Conservation (phyloP, 2,888 invertebrate genomes). For the Netelia virgata region DNA sequence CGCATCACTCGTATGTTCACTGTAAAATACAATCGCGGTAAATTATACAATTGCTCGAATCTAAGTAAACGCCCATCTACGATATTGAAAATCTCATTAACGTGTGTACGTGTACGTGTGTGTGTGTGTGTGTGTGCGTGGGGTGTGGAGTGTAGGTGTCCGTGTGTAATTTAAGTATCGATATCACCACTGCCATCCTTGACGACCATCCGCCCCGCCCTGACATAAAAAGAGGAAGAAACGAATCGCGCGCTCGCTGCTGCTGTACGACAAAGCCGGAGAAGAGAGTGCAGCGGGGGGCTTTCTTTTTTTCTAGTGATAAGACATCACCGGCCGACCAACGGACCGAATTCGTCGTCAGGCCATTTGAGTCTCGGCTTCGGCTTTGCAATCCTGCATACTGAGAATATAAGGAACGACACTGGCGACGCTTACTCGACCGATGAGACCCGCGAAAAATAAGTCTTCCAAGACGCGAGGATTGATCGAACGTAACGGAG, state of each 20-base stretch:
- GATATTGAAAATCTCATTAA: conserved; percentile 45
- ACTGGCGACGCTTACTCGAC: conserved; percentile 97
- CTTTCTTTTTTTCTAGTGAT: conserved; percentile 63
- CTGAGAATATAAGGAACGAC: conserved; percentile 96
- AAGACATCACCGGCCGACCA: conserved; percentile 70
- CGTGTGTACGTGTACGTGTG: not conserved
- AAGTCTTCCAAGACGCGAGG: conserved; percentile 94
- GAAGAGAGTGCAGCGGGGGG: conserved; percentile 3
- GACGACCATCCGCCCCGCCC: not conserved
- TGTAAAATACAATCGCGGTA: conserved; percentile 50
- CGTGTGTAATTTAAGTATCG: conserved; percentile 71
- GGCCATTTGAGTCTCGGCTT: conserved; percentile 82
- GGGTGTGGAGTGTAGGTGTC: not conserved
- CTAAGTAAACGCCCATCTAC: conserved; percentile 63
- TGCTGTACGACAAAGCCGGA: not conserved
- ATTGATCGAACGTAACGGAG: conserved; percentile 90
- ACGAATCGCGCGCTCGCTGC: no score
- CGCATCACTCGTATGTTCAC: not conserved
- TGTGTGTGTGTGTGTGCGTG: not conserved
- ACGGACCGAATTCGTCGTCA: conserved; percentile 77
- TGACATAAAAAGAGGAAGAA: not conserved
- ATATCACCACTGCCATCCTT: conserved; percentile 32
- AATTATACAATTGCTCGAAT: conserved; percentile 36
- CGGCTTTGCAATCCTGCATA: conserved; percentile 84
- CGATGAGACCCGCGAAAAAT: conserved; percentile 96